Percentiles rank a stretch among this genome's conserved stretches.
phyloP scores from a whole-genome alignment of 2,113 vertebrate genomes.

The Microtus montanus region DNA sequence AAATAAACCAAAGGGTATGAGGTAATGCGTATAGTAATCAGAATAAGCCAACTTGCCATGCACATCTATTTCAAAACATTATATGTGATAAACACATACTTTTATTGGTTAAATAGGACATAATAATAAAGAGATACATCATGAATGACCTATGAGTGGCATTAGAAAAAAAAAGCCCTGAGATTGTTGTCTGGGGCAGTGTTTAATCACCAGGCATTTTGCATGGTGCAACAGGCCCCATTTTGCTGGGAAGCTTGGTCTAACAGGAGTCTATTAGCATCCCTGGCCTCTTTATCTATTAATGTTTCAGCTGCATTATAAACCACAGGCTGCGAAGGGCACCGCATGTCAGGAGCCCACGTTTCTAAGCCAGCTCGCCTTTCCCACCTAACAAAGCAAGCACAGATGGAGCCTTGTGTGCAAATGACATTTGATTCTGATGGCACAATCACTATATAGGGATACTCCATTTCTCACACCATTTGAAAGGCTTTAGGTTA shows the following conservation, averaged over 20 bases:
- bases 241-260: constrained; percentile 44
- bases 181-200: neutral
- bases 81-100: neutral
- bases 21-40: neutral
- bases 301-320: constrained; percentile 64
- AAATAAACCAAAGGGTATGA: neutral
- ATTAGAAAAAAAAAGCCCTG: neutral
- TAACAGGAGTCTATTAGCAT: constrained; percentile 55
- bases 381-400: constrained; percentile 21
- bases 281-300: constrained; percentile 56
- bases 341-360: neutral
- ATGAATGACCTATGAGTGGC: neutral
- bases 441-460: constrained; percentile 47
- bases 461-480: constrained; percentile 17
- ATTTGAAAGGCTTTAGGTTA: constrained; percentile 50
- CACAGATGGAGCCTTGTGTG: constrained; percentile 43
- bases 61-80: neutral
- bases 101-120: neutral
- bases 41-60: neutral
- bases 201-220: constrained; percentile 43
- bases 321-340: constrained; percentile 67
- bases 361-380: constrained; percentile 3
- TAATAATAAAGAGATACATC: neutral
- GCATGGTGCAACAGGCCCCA: constrained; percentile 34
- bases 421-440: constrained; percentile 61